Base-by-base conservation (phyloP, 2,888 invertebrate species). In the Pandemis corylana region DNA sequence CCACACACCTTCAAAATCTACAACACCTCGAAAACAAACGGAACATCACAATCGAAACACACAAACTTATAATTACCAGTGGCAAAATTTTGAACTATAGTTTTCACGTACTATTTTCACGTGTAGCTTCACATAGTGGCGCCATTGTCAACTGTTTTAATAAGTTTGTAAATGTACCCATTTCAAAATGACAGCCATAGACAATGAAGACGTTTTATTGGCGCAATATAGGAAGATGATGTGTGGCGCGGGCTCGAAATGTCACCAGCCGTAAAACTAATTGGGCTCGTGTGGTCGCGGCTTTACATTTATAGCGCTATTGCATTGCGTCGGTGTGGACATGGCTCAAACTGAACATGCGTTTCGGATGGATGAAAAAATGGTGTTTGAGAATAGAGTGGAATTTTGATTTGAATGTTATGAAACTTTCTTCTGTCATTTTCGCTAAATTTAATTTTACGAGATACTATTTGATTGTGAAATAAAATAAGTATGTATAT, bases 211-310 rank as follows among this genome's bases (percentile, higher is more conserved):
- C 46, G 66, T 75, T 75, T 75, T 75, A 75, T 75, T 71, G 75
- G 46, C 44, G 75, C 71, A 63, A 75, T 71, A 59, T 59, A 63
- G 46, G 62, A 75, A 71, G 63, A 75, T 72, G 71, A 75, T 71
- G 75, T 75, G 75, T 72, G 49, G 70, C 69, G 41, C 49, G 53
- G 59, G 64, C 64, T 15, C n/a, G 49, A 46, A 46, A 42, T 74
- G 74, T 75, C 74, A 51, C 68, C 59, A 41, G 69, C 65, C 77
- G 81, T 89, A 89, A 86, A 89, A 82, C 84, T 89, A 87, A 89
- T 89, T 89, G 88, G 87, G 80, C 84, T 85, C 70, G 71, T 82
- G 81, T 87, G 87, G 82, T 84, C 78, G 79, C 77, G 65, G 76
- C 83, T 78, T 76, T 71, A 78, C 80, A 75, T 87, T 88, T 88